Evolutionary conservation across 2,888 invertebrate genomes (phyloP), one percentile per base, ranked within the genome.

Genomic region (Dicyrtomina minuta): DNA sequence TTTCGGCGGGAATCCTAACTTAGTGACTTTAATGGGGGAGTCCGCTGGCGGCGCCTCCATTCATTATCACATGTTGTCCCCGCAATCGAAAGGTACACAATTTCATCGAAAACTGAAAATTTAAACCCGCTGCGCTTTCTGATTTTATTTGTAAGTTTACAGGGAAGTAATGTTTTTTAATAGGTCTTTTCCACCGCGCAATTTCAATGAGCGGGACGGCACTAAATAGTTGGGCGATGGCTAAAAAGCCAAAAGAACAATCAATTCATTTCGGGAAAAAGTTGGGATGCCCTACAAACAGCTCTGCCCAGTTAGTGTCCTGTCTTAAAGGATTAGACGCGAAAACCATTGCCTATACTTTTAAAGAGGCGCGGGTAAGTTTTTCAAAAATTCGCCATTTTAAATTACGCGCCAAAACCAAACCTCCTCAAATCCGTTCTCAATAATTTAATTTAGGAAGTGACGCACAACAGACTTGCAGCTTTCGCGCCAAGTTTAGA

Each of bases 401-500:
- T n/a, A n/a, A n/a, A n/a, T n/a, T n/a, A n/a, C n/a, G n/a, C n/a
- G n/a, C n/a, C n/a, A n/a, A n/a, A n/a, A n/a, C 20, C 8, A 17
- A 51, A 10, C 20, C 6, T 43, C 10, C 43, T 43, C 8, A 43
- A 43, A 46, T 17, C 13, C 17, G 17, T 8, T 46, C 17, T 5
- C 5, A 46, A 46, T 46, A 15, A 46, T 17, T 8, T 5, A 15
- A 46, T 46, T 15, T 46, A 75, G 75, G 60, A 75, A 22, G 22
- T 69, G n/a, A 70, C 72, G 41, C 72, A 73, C 49, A 66, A 73
- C 5, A 49, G 68, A 15, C 46, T 66, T n/a, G 70, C 71, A 13
- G 60, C 71, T 41, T 76, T 74, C 44, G 70, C 65, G 5, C 75
- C 75, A 13, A 59, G 71, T 8, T 70, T 74, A 41, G 76, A 76